phyloP scores from a whole-genome alignment of 1,140 invertebrate genomes.

The Camponotus vicinus region DNA sequence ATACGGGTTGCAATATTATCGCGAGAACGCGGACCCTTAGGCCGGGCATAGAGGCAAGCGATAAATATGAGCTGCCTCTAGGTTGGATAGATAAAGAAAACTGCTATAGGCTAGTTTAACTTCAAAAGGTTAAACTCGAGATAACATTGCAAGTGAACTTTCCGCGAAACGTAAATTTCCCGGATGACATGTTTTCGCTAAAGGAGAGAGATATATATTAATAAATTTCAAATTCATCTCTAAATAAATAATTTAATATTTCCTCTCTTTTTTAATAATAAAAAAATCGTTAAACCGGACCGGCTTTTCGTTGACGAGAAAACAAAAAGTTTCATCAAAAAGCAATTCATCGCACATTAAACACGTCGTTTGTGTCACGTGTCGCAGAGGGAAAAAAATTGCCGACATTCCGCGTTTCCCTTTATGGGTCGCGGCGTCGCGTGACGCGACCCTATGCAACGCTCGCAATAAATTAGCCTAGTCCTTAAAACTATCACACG shows the following conservation, averaged over 20 bases:
- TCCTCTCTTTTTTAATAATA: too few relatives aligned
- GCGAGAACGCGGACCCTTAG: neutral
- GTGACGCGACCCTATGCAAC: conserved; percentile 55
- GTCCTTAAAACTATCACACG: conserved; percentile 52
- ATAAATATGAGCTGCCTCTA: conserved; percentile 6
- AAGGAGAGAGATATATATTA: neutral
- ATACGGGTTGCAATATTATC: neutral
- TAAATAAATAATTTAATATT: too few relatives aligned
- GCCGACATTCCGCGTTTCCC: neutral
- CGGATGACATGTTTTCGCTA: neutral
- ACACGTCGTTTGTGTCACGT: conserved; percentile 6
- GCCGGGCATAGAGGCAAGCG: neutral
- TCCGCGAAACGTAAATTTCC: neutral
- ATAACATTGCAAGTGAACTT: neutral
- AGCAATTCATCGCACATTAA: neutral
- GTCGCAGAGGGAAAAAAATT: conserved; percentile 14
- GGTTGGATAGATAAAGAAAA: neutral
- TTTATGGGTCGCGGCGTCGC: conserved; percentile 43
- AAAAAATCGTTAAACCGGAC: too few relatives aligned
- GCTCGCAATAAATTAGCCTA: conserved; percentile 41
- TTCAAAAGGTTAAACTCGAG: neutral
- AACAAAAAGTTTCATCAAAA: neutral
- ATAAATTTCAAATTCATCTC: too few relatives aligned
- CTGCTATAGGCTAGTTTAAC: neutral
- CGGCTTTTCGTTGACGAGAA: too few relatives aligned